These are phyloP conservation scores for Eupristina koningsbergeri DNA, from an alignment of 1,140 invertebrate genomes.

Conservation along the genomic window DNA sequence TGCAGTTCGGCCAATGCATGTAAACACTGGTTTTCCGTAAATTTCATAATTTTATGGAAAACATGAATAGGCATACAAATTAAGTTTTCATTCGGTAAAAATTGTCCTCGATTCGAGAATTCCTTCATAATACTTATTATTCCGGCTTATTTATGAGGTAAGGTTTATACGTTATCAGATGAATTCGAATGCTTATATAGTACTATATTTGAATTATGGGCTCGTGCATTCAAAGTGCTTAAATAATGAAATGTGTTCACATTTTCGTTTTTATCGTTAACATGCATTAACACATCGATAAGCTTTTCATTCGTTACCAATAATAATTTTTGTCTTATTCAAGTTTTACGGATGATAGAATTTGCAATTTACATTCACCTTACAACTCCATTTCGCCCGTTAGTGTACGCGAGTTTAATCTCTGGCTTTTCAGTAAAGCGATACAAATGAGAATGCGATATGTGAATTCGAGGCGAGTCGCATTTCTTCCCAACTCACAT, in stretches of 20 bases:
- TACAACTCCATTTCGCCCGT: constrained; percentile 11
- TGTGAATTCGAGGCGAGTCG: neutral
- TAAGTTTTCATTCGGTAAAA: constrained; percentile 25
- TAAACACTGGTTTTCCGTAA: too few species aligned
- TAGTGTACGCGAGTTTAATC: constrained; percentile 15
- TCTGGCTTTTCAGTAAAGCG: neutral
- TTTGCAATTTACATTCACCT: neutral
- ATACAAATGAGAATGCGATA: neutral
- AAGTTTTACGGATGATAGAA: neutral
- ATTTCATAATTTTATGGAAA: neutral
- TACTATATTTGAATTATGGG: constrained; percentile 15
- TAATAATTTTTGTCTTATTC: constrained; percentile 24
- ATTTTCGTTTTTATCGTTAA: neutral
- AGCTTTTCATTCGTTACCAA: neutral
- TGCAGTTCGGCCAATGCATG: too few species aligned
- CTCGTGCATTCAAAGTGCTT: neutral
- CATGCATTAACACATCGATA: constrained; percentile 15
- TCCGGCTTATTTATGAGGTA: constrained; percentile 22
- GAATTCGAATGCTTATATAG: neutral
- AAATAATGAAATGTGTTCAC: neutral
- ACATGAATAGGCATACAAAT: too few species aligned
- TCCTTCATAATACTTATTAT: constrained; percentile 20
- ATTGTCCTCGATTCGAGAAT: constrained; percentile 29
- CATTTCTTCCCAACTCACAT: neutral
- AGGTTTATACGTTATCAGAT: constrained; percentile 20